phyloP scores from a whole-genome alignment of 2,888 invertebrate genomes.

The Pemphredon lugubris region DNA sequence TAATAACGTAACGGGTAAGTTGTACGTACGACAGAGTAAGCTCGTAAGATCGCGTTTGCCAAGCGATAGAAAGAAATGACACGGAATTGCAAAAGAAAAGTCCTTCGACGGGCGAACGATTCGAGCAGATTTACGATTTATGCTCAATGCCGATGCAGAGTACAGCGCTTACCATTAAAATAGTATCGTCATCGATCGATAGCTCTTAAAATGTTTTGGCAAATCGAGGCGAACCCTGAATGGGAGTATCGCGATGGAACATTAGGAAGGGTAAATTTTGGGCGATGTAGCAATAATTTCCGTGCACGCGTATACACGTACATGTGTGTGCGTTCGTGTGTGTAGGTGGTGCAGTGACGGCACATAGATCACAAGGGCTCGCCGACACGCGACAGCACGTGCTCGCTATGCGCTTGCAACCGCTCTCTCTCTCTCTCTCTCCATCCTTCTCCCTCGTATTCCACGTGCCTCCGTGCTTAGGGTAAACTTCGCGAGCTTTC shows the following conservation, averaged over 20 bases:
- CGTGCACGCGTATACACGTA: slow-evolving; percentile 52
- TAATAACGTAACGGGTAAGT: too few species aligned
- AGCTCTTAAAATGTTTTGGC: slow-evolving; percentile 62
- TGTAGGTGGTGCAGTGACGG: slow-evolving; percentile 64
- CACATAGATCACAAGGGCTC: slow-evolving; percentile 77
- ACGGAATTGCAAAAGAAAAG: too few species aligned
- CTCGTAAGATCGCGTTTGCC: too few species aligned
- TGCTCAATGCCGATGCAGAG: too few species aligned
- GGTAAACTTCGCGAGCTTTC: slow-evolving; percentile 62
- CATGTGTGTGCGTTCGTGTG: not conserved
- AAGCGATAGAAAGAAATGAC: too few species aligned
- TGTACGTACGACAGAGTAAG: too few species aligned
- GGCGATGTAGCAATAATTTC: slow-evolving; percentile 67
- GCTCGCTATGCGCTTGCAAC: slow-evolving; percentile 54
- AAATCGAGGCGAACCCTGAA: slow-evolving; percentile 51
- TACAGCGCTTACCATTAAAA: too few species aligned
- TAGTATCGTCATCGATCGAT: too few species aligned
- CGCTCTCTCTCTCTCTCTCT: slow-evolving; percentile 38
- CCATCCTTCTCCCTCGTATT: slow-evolving; percentile 14
- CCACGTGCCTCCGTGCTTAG: slow-evolving; percentile 54
- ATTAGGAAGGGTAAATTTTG: slow-evolving; percentile 64
- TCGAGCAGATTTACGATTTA: too few species aligned
- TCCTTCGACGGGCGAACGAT: too few species aligned
- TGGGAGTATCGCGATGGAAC: slow-evolving; percentile 45
- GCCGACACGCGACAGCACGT: slow-evolving; percentile 77